A percentile compares a stretch with the other conserved stretches of the same genome.
Evolutionary conservation across 1,140 invertebrate genomes (phyloP).

Genomic region (Drosophila takahashii): DNA sequence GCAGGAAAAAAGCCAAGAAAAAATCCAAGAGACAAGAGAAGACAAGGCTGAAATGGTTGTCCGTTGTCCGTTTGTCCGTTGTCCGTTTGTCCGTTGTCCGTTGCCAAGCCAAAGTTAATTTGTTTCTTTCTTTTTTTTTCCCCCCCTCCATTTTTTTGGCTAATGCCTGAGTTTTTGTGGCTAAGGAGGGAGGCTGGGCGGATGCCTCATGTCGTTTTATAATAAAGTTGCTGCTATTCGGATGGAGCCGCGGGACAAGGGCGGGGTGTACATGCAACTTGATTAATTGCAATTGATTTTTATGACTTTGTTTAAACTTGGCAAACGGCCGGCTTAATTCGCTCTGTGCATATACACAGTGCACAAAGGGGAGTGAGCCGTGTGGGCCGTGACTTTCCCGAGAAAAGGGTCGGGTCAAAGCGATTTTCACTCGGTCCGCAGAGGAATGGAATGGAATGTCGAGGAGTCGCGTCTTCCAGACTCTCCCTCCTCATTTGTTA

Average conservation of each 20-base stretch:
- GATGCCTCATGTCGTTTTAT: slow-evolving; percentile 50
- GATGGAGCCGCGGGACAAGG: slow-evolving; percentile 1
- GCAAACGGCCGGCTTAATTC: slow-evolving; percentile 28
- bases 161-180: slow-evolving; percentile 5
- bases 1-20: slow-evolving; percentile 17
- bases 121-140: slow-evolving; percentile 26
- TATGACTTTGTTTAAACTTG: slow-evolving; percentile 65
- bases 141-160: slow-evolving; percentile 15
- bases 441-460: slow-evolving; percentile 15
- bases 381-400: slow-evolving; percentile 27
- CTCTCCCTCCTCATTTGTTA: neutral
- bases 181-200: slow-evolving; percentile 14
- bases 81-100: slow-evolving; percentile 21
- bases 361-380: neutral
- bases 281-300: slow-evolving; percentile 76
- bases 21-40: slow-evolving; percentile 31
- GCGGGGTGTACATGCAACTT: slow-evolving; percentile 24
- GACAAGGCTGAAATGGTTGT: slow-evolving; percentile 39
- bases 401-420: slow-evolving; percentile 34
- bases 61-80: slow-evolving; percentile 14
- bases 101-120: slow-evolving; percentile 43
- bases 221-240: slow-evolving; percentile 41
- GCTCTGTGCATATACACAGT: slow-evolving; percentile 8
- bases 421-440: slow-evolving; percentile 28
- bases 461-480: slow-evolving; percentile 19